Evolutionary conservation across 2,888 invertebrate genomes (phyloP), one percentile per base, ranked within the genome.

Genomic region (Ornithoptera priamus): DNA sequence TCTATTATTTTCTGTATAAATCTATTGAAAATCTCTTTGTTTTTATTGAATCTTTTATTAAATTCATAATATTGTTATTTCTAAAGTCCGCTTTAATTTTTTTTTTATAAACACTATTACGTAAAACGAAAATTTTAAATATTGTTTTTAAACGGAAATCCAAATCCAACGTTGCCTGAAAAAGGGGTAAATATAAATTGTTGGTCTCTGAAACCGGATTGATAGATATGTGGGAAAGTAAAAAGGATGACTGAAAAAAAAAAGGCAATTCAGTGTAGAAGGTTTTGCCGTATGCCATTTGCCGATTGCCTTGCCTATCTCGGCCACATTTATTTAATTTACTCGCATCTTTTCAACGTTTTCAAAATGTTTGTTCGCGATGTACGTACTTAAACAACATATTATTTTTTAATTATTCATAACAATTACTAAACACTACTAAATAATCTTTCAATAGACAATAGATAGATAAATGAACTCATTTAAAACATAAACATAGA

Each of bases 281-380:
- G 60, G 60, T 60, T 60, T 60, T 24, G 36, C 36, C 60, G 20
- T 60, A 18, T 60, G 60, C 60, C 60, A 60, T 60, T 60, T 60
- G 60, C 60, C 60, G 60, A 60, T 60, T 60, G 60, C 60, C 36
- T 39, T 61, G 1, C 39, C 12, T n/a, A 42, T 60, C 18, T 22
- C 60, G 2, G n/a, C 61, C 39, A 22, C 57, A 58, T 58, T n/a
- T 22, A 58, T 58, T 58, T 58, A 58, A 58, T 58, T 58, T 20
- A 24, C 53, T n/a, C 22, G 10, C n/a, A 22, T 58, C n/a, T 58
- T 22, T 58, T 58, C 22, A 22, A 58, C 57, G 7, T 58, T 58
- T 22, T 22, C 24, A 22, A 30, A 58, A 58, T 10, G 57, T 58
- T n/a, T 6, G 18, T 6, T 18, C 18, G 8, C 1, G 1, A 12